Conservation (phyloP, 2,113 vertebrate genomes). For the Nothobranchius furzeri region DNA sequence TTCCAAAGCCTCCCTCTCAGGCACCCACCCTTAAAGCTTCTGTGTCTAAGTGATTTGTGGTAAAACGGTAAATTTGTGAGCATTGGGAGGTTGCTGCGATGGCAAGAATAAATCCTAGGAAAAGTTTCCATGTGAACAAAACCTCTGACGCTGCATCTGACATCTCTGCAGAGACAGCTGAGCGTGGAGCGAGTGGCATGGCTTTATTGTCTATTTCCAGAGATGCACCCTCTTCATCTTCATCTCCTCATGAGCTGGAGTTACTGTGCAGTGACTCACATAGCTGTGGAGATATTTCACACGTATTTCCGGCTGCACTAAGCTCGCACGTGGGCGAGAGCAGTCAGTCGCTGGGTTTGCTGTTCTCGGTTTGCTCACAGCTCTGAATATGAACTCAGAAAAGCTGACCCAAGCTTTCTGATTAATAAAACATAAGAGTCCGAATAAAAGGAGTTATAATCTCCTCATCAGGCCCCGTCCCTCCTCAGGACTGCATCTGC, state of each 20-base stretch:
- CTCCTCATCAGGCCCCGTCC: constrained; percentile 2
- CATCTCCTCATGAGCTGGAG: not conserved
- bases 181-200: not conserved
- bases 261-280: no score
- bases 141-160: constrained; percentile 10
- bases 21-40: no score
- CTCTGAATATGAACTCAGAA: constrained; percentile 58
- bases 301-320: constrained; percentile 3
- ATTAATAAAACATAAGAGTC: constrained; percentile 70
- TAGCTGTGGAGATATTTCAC: constrained; percentile 18
- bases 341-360: no score
- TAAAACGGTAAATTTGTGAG: no score
- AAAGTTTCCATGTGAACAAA: not conserved
- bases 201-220: not conserved
- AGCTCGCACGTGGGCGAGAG: no score
- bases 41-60: no score
- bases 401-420: constrained; percentile 34
- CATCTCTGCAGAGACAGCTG: constrained; percentile 11
- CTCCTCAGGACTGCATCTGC: constrained; percentile 11
- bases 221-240: constrained; percentile 8
- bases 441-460: constrained; percentile 46
- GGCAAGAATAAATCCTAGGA: not conserved
- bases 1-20: no score
- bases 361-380: constrained; percentile 11
- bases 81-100: not conserved